Percentiles rank a stretch among this genome's conserved stretches.
phyloP scores from a whole-genome alignment of 2,113 vertebrate genomes.

The Cyphotilapia sp. region DNA sequence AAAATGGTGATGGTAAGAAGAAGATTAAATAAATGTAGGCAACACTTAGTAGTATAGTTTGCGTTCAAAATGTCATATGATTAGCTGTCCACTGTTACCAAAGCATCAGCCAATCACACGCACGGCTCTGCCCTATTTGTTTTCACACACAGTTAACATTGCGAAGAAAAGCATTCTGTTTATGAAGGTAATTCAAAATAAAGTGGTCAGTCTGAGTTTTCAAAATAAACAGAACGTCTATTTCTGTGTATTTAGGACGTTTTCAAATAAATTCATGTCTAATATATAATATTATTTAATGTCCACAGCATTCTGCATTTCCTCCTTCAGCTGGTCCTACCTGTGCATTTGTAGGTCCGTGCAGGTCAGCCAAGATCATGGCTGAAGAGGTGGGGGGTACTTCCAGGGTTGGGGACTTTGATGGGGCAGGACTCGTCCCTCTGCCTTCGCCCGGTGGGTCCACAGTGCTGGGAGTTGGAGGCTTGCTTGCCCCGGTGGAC shows the following conservation, averaged over 20 bases:
- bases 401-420: slow-evolving; percentile 65
- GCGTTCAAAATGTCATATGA: neutral
- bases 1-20: neutral
- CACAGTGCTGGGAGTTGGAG: neutral
- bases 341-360: slow-evolving; percentile 71
- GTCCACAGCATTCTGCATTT: neutral
- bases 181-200: neutral
- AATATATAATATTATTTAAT: neutral
- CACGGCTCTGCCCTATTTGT: neutral
- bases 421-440: slow-evolving; percentile 31
- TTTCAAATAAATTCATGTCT: neutral
- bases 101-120: neutral
- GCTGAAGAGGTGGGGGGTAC: slow-evolving; percentile 67
- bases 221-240: neutral
- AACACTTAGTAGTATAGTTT: neutral
- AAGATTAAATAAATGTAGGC: neutral
- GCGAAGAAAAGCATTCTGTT: neutral
- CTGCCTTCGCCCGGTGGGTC: slow-evolving; percentile 32
- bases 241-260: neutral
- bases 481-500: slow-evolving; percentile 16
- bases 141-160: neutral
- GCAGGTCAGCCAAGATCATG: slow-evolving; percentile 77
- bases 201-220: neutral
- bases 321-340: slow-evolving; percentile 54
- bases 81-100: neutral